These are phyloP conservation scores for Ennomos quercinarius DNA, from an alignment of 2,888 invertebrate genomes.

Conservation along the genomic window DNA sequence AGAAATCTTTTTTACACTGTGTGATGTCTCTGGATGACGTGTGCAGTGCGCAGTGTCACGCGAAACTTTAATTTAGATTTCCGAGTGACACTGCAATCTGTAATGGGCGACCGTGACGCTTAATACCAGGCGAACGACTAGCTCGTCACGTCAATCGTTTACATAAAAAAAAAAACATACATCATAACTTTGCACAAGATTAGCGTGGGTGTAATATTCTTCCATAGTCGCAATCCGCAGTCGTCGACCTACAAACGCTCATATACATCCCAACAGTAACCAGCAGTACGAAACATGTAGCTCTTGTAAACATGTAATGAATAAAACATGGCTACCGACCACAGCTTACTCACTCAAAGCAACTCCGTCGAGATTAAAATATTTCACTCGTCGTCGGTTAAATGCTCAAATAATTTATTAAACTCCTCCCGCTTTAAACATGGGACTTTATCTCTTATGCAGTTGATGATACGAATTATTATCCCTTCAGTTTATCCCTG, in stretches of 20 bases:
- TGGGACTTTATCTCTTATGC: slow-evolving; percentile 45
- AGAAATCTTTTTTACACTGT: too few relatives aligned
- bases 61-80: too few relatives aligned
- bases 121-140: too few relatives aligned
- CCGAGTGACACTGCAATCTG: too few relatives aligned
- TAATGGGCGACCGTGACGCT: too few relatives aligned
- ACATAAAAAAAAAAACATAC: too few relatives aligned
- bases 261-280: slow-evolving; percentile 3
- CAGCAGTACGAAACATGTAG: slow-evolving; percentile 39
- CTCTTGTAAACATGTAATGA: slow-evolving; percentile 63
- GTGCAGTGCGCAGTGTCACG: too few relatives aligned
- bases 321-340: slow-evolving; percentile 69
- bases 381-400: slow-evolving; percentile 70
- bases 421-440: slow-evolving; percentile 54
- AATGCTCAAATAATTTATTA: slow-evolving; percentile 77
- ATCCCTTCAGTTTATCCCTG: slow-evolving; percentile 21
- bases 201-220: slow-evolving; percentile 24
- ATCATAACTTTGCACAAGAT: slow-evolving; percentile 17
- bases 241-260: slow-evolving; percentile 43
- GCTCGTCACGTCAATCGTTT: too few relatives aligned
- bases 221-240: slow-evolving; percentile 37
- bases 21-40: too few relatives aligned
- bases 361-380: slow-evolving; percentile 77
- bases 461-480: slow-evolving; percentile 44
- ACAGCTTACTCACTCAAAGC: slow-evolving; percentile 69